Evolutionary conservation across 2,797 vertebrate species (phyloP).

Genomic region (Lacerta viridis): DNA sequence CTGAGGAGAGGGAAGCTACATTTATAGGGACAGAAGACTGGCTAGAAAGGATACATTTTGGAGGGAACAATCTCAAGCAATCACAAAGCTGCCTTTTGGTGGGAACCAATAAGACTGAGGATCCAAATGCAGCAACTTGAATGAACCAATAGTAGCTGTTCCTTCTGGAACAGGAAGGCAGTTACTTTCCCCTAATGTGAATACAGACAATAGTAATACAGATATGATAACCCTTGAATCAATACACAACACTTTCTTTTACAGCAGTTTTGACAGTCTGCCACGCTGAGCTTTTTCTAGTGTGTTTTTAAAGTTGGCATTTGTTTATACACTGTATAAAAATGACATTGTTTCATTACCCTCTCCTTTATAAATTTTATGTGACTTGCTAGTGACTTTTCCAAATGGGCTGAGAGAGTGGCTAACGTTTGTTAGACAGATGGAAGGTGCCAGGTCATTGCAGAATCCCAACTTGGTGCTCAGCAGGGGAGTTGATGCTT

Average conservation of each 20-base stretch:
- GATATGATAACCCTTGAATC: too few relatives aligned
- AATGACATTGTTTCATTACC: conserved; percentile 38
- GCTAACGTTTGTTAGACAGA: not conserved
- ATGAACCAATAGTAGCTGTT: too few relatives aligned
- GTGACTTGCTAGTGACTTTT: conserved; percentile 11
- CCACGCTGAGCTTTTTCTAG: conserved; percentile 14
- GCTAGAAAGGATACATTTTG: too few relatives aligned
- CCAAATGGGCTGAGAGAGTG: conserved; percentile 10
- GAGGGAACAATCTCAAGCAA: too few relatives aligned
- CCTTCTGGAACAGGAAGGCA: too few relatives aligned
- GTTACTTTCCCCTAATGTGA: too few relatives aligned
- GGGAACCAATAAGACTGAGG: too few relatives aligned
- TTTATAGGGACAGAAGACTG: too few relatives aligned
- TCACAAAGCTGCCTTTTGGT: too few relatives aligned
- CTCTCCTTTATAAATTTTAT: conserved; percentile 24
- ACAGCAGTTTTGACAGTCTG: conserved; percentile 11
- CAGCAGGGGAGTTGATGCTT: not conserved
- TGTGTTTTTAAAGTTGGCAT: conserved; percentile 39
- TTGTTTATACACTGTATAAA: conserved; percentile 32
- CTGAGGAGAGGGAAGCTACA: too few relatives aligned
- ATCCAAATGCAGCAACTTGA: too few relatives aligned
- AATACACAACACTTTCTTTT: not conserved
- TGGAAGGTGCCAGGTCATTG: conserved; percentile 2
- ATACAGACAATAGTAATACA: too few relatives aligned
- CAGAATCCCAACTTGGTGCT: not conserved